Conservation (phyloP, 2,113 vertebrate species). For the Synchiropus splendidus region DNA sequence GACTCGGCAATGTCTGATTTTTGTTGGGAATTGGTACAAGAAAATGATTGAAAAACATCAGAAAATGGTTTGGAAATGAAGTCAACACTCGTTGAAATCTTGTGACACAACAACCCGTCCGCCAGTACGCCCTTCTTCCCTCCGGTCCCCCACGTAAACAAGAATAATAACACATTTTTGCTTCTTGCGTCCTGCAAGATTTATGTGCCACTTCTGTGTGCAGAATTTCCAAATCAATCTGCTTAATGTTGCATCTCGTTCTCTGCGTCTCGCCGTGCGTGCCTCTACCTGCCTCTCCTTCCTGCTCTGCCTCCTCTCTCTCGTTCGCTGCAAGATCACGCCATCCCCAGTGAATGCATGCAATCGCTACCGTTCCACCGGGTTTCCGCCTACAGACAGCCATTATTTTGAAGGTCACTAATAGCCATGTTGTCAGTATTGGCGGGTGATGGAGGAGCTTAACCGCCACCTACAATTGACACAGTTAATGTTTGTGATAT, state of each 20-base stretch:
- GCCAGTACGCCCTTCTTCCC: constrained; percentile 34
- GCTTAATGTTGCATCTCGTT: constrained; percentile 62
- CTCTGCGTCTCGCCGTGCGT: constrained; percentile 30
- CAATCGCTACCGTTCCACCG: constrained; percentile 45
- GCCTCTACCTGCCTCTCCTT: constrained; percentile 12
- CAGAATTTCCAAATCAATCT: constrained; percentile 63
- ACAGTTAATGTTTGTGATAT: background rate
- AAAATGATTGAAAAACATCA: too few species aligned
- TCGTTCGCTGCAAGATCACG: constrained; percentile 18
- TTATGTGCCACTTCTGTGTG: constrained; percentile 35
- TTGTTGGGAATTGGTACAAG: too few species aligned
- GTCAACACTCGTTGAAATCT: too few species aligned
- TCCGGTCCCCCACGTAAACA: constrained; percentile 55
- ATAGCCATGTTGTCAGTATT: constrained; percentile 26
- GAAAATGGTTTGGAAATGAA: too few species aligned
- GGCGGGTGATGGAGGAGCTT: constrained; percentile 20
- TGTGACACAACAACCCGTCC: too few species aligned
- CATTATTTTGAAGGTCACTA: constrained; percentile 51
- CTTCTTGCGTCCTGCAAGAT: constrained; percentile 31
- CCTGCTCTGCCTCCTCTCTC: constrained; percentile 5
- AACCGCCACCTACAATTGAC: constrained; percentile 1
- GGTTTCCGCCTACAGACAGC: constrained; percentile 29
- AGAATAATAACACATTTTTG: constrained; percentile 49
- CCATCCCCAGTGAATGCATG: constrained; percentile 35
- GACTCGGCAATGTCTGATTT: too few species aligned